These are phyloP conservation scores for Bradysia coprophila DNA, from an alignment of 1,140 invertebrate genomes.

Conservation along the genomic window DNA sequence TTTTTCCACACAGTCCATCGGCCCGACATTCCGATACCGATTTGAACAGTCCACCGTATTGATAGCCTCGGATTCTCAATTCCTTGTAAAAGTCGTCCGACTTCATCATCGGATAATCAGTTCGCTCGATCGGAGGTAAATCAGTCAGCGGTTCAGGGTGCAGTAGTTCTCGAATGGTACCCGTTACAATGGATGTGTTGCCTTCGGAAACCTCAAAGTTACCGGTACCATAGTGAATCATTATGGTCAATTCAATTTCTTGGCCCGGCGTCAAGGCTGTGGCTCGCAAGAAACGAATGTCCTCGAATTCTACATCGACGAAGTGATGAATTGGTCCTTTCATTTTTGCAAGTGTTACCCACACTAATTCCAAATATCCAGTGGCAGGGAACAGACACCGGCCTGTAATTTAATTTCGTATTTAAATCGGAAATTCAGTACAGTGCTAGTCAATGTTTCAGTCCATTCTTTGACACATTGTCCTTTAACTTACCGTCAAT, in stretches of 20 bases:
- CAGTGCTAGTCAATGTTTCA: no score
- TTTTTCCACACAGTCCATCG: conserved; percentile 29
- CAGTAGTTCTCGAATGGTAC: conserved; percentile 35
- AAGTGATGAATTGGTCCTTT: conserved; percentile 43
- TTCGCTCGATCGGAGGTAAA: conserved; percentile 25
- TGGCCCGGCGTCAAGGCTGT: conserved; percentile 56
- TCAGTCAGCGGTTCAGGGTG: conserved; percentile 29
- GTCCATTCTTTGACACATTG: background rate
- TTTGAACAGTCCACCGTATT: conserved; percentile 38
- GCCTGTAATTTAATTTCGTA: background rate
- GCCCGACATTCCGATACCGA: conserved; percentile 16
- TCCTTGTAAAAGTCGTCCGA: conserved; percentile 83
- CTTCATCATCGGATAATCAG: conserved; percentile 27
- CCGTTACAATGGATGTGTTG: conserved; percentile 57
- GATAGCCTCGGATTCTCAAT: conserved; percentile 73
- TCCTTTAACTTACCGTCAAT: conserved; percentile 52
- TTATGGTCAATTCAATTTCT: conserved; percentile 54
- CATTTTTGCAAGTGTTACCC: conserved; percentile 73
- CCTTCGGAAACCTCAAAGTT: conserved; percentile 73
- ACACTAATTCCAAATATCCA: conserved; percentile 66
- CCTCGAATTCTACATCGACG: conserved; percentile 67
- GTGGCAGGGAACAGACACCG: conserved; percentile 76
- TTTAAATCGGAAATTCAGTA: no score
- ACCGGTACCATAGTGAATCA: conserved; percentile 64
- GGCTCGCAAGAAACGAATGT: conserved; percentile 66